These are phyloP conservation scores for Yponomeuta plumbellus DNA, from an alignment of 2,888 invertebrate species.

Conservation along the genomic window DNA sequence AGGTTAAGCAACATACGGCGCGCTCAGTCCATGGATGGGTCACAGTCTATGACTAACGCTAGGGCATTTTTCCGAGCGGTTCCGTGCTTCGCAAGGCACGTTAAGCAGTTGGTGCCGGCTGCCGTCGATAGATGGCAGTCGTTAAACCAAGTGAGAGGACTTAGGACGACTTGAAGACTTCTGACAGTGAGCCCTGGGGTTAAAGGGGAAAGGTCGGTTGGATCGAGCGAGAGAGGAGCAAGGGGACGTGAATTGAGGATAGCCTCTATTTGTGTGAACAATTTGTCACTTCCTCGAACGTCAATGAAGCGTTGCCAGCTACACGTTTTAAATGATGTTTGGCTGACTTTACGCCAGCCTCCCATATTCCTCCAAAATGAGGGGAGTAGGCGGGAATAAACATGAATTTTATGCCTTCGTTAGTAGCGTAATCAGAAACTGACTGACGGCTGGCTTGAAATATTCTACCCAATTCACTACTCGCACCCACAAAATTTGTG, in stretches of 20 bases:
- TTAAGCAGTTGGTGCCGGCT: too few relatives aligned
- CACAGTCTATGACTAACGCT: too few relatives aligned
- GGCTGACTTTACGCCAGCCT: too few relatives aligned
- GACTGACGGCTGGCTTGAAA: conserved; percentile 12
- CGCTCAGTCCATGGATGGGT: too few relatives aligned
- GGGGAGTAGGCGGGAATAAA: conserved; percentile 13
- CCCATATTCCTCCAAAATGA: conserved; percentile 16
- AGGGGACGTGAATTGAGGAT: conserved; percentile 19
- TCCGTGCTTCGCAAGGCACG: too few relatives aligned
- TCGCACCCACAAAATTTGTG: conserved; percentile 19
- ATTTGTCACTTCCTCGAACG: conserved; percentile 24
- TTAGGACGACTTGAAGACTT: too few relatives aligned
- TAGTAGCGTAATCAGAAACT: conserved; percentile 14
- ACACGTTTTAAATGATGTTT: conserved; percentile 16
- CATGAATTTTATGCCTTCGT: conserved; percentile 13
- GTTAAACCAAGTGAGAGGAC: too few relatives aligned
- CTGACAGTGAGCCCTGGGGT: too few relatives aligned
- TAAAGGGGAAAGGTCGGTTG: conserved; percentile 10
- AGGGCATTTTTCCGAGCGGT: too few relatives aligned
- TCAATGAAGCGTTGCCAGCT: conserved; percentile 24
- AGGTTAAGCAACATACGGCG: too few relatives aligned
- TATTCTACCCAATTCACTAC: conserved; percentile 14
- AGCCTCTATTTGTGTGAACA: conserved; percentile 18
- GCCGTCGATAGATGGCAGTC: too few relatives aligned
- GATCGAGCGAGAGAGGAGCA: conserved; percentile 6